These are phyloP conservation scores for Drosophila funebris DNA, from an alignment of 1,140 invertebrate genomes.

Conservation along the genomic window DNA sequence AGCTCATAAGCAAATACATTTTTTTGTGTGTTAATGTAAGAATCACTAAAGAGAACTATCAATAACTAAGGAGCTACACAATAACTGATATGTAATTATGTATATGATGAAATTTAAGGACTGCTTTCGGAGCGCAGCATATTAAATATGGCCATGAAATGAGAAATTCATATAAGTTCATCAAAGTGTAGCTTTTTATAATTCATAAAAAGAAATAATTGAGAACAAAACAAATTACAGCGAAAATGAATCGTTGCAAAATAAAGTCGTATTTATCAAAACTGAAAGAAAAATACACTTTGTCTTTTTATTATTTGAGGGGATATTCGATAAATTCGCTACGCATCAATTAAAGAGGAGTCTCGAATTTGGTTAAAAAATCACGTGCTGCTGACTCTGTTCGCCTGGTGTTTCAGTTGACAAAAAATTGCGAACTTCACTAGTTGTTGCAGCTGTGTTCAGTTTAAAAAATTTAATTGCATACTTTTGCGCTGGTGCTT, in stretches of 20 bases:
- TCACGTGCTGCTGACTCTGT: too few species aligned
- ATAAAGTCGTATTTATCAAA: conserved; percentile 71
- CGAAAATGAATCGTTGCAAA: conserved; percentile 53
- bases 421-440: too few species aligned
- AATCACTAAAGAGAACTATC: conserved; percentile 18
- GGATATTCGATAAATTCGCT: not conserved
- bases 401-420: too few species aligned
- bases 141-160: conserved; percentile 58
- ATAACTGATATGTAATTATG: conserved; percentile 44
- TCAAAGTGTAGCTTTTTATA: conserved; percentile 71
- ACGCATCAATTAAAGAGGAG: too few species aligned
- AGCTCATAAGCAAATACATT: not conserved
- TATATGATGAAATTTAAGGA: conserved; percentile 44
- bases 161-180: conserved; percentile 25
- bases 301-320: not conserved
- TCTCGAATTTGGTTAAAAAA: too few species aligned
- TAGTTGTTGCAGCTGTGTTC: too few species aligned
- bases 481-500: not conserved
- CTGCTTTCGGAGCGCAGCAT: conserved; percentile 50
- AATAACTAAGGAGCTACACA: conserved; percentile 32
- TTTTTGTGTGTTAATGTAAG: conserved; percentile 42
- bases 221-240: conserved; percentile 38
- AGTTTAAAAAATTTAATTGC: not conserved
- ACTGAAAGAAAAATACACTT: not conserved
- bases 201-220: conserved; percentile 16